phyloP scores from a whole-genome alignment of 2,888 invertebrate genomes.

The Limnephilus rhombicus region DNA sequence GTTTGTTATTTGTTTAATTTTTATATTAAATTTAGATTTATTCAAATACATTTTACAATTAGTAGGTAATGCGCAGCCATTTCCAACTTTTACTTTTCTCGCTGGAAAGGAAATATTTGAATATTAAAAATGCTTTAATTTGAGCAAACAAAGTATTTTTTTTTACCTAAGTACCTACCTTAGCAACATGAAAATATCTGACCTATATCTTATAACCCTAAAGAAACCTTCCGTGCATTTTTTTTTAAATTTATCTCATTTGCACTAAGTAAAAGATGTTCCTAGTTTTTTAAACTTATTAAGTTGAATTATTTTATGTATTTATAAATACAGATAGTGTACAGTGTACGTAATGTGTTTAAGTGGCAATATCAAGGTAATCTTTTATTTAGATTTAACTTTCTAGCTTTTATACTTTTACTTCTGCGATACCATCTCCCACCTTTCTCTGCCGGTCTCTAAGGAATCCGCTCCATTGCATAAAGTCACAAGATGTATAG shows the following conservation, averaged over 20 bases:
- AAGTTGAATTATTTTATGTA: too few species aligned
- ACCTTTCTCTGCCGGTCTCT: neutral
- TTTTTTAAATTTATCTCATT: too few species aligned
- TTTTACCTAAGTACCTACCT: neutral
- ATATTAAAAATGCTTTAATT: conserved; percentile 11
- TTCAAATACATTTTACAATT: conserved; percentile 7
- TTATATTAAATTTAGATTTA: neutral
- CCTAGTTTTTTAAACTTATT: neutral
- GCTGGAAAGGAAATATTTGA: conserved; percentile 1
- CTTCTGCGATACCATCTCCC: neutral
- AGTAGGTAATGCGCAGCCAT: neutral
- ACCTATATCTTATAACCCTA: neutral
- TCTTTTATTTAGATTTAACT: neutral
- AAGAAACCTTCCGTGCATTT: neutral
- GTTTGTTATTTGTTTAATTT: neutral
- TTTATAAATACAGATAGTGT: neutral
- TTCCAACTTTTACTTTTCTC: conserved; percentile 19
- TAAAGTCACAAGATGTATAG: neutral
- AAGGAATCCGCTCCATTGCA: neutral
- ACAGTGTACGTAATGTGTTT: too few species aligned
- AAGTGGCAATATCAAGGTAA: neutral
- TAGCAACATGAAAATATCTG: neutral
- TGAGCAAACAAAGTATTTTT: neutral
- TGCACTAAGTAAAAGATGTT: neutral
- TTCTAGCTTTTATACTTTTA: neutral